These are phyloP conservation scores for Drosophila sordidapex DNA, from an alignment of 2,888 invertebrate genomes.

Conservation along the genomic window DNA sequence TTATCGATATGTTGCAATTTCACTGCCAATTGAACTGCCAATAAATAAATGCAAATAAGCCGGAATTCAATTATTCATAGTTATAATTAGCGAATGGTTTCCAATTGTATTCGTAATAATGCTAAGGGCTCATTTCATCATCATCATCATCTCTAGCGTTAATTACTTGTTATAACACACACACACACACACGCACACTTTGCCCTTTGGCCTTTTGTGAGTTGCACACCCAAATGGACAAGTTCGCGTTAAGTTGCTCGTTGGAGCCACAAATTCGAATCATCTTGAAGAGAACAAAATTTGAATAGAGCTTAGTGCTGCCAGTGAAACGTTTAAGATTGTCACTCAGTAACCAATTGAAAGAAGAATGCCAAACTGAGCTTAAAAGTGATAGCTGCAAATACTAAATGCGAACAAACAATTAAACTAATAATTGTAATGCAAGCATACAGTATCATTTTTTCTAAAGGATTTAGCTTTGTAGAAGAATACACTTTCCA, in stretches of 20 bases:
- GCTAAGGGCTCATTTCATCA: not conserved
- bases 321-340: too few species aligned
- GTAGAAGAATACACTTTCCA: not conserved
- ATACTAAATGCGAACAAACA: not conserved
- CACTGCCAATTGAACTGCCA: not conserved
- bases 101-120: not conserved
- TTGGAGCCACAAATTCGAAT: too few species aligned
- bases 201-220: slow-evolving; percentile 1
- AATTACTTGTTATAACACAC: slow-evolving; percentile 13
- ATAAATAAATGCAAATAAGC: not conserved
- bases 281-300: too few species aligned
- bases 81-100: slow-evolving; percentile 14
- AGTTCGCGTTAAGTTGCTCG: not conserved
- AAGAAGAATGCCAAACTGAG: too few species aligned
- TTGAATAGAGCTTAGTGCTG: too few species aligned
- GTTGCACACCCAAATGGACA: not conserved
- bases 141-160: not conserved
- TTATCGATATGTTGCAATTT: not conserved
- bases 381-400: not conserved
- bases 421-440: not conserved
- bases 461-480: not conserved
- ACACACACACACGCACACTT: slow-evolving; percentile 3
- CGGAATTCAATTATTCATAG: slow-evolving; percentile 1
- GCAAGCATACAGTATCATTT: not conserved
- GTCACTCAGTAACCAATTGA: too few species aligned